These are phyloP conservation scores for Bombus pyrosoma DNA, from an alignment of 1,140 invertebrate genomes.

Conservation along the genomic window DNA sequence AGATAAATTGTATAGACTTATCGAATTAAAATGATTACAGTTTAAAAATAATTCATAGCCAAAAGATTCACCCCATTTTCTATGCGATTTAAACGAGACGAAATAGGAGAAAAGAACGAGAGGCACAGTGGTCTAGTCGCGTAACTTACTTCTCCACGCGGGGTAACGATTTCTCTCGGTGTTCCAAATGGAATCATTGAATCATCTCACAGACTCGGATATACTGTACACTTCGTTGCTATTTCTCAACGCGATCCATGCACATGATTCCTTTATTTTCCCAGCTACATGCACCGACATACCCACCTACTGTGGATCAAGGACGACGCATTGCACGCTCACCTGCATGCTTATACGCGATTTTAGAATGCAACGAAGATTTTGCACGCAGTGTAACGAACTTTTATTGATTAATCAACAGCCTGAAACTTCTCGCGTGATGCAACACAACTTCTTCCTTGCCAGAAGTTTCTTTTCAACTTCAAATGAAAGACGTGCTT, in stretches of 20 bases:
- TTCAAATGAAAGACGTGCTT: background rate
- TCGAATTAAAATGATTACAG: background rate
- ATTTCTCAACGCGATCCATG: constrained; percentile 40
- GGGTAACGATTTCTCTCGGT: constrained; percentile 34
- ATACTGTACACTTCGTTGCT: constrained; percentile 19
- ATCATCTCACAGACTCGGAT: constrained; percentile 35
- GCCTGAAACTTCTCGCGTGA: background rate
- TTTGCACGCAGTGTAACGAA: constrained; percentile 31
- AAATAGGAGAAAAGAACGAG: no score
- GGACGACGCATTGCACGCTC: constrained; percentile 32
- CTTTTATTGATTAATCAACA: constrained; percentile 21
- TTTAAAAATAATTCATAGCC: background rate
- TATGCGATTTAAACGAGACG: no score
- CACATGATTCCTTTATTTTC: constrained; percentile 43
- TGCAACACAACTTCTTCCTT: background rate
- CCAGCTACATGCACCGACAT: constrained; percentile 40
- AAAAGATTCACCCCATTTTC: background rate
- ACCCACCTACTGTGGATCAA: constrained; percentile 54
- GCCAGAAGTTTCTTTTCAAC: background rate
- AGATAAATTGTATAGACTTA: background rate
- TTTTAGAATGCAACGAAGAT: constrained; percentile 24
- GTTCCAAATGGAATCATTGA: constrained; percentile 45
- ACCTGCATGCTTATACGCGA: constrained; percentile 38
- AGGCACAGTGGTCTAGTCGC: background rate
- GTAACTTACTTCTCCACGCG: constrained; percentile 35